Evolutionary conservation across 2,797 vertebrate genomes (phyloP), one percentile per base, ranked within the genome.

Genomic region (Ateles fusciceps): DNA sequence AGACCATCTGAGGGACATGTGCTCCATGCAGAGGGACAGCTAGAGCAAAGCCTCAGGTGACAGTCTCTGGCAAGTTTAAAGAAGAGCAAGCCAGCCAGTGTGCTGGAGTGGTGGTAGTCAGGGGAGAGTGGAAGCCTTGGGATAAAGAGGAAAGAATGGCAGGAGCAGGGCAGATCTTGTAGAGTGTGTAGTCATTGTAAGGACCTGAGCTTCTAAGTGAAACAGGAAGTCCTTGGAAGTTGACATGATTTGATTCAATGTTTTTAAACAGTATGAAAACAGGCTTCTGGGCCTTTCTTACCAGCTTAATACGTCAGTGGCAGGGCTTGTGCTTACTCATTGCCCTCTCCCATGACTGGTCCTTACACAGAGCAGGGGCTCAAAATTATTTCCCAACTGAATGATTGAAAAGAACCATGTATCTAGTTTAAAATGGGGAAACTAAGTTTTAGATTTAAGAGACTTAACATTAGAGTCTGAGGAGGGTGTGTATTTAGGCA

Each of bases 251-350:
- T 74, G 48, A 42, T 22, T 94, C 61, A 88, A 26, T 71, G 28
- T 55, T 90, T 90, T 75, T 33, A 91, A 85, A 81, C 76, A 59
- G 36, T 55, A 42, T 91, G 74, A 52, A 91, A 89, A 81, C 17
- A 68, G 30, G 42, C 33, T 57, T 68, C 74, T 30, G 24, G 28
- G 72, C 21, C 26, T 78, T 57, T 64, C 39, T 71, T 17, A 28
- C 36, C 72, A 3, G 14, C 30, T 59, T 15, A 30, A 87, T 52
- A 74, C 0, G 0, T 6, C 28, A 33, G 36, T 2, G 2, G n/a
- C 15, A 44, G 36, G 52, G 44, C 22, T 22, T 44, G 19, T 36
- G 5, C 11, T 26, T 72, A 22, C 28, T 71, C 59, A 1, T 3
- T 26, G 26, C 10, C n/a, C 15, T 50, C 11, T 89, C 26, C 50